Evolutionary conservation across 1,140 invertebrate genomes (phyloP).

Genomic region (Atta colombica): DNA sequence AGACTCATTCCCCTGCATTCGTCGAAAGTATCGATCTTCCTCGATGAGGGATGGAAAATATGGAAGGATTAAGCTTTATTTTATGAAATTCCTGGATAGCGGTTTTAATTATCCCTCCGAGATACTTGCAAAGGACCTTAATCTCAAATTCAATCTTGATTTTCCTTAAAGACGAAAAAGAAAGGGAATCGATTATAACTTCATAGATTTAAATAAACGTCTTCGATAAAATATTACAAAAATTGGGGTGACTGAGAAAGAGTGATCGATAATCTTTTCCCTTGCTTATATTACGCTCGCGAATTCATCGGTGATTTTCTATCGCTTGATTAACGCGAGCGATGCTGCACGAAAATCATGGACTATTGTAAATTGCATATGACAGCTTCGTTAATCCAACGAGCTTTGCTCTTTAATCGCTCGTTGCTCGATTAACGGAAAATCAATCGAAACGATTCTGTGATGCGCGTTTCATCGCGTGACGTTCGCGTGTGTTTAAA

Average conservation of each 20-base stretch:
- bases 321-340: constrained; percentile 27
- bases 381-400: constrained; percentile 55
- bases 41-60: neutral
- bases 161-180: neutral
- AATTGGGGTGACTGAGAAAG: neutral
- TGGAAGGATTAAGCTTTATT: neutral
- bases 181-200: neutral
- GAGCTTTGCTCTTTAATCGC: constrained; percentile 59
- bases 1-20: neutral
- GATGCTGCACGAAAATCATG: constrained; percentile 34
- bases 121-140: neutral
- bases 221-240: neutral
- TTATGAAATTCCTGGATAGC: neutral
- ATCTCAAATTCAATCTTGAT: neutral
- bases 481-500: constrained; percentile 21
- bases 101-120: constrained; percentile 30
- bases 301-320: constrained; percentile 22
- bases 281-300: neutral
- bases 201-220: neutral
- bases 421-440: constrained; percentile 53
- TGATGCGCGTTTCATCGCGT: constrained; percentile 49
- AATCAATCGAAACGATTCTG: constrained; percentile 56
- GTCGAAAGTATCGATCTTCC: constrained; percentile 15
- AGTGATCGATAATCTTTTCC: neutral
- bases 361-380: constrained; percentile 53